phyloP scores from a whole-genome alignment of 2,113 vertebrate genomes.

The Vimba vimba region DNA sequence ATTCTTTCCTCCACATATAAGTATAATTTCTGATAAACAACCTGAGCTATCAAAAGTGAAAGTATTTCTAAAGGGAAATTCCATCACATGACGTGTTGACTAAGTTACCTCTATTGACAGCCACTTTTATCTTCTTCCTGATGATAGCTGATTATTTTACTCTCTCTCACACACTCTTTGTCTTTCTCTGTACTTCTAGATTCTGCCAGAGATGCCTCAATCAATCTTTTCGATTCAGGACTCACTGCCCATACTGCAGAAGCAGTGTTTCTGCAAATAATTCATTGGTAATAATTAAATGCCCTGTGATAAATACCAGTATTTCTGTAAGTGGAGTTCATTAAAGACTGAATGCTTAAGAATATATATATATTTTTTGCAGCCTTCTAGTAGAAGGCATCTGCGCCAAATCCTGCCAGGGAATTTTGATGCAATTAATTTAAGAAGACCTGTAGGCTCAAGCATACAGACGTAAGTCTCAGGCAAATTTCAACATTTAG shows the following conservation, averaged over 20 bases:
- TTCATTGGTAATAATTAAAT: slow-evolving; percentile 70
- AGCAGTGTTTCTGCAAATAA: slow-evolving; percentile 75
- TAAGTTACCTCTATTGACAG: not conserved
- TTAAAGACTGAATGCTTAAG: not conserved
- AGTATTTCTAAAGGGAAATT: slow-evolving; percentile 45
- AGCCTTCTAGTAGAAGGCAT: not conserved
- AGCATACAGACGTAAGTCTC: slow-evolving; percentile 36
- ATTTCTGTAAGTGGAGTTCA: not conserved
- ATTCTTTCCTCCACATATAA: not conserved
- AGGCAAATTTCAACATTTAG: not conserved
- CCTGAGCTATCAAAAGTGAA: slow-evolving; percentile 24
- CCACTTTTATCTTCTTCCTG: not conserved
- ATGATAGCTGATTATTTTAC: not conserved
- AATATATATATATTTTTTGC: not conserved
- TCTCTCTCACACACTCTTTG: not conserved
- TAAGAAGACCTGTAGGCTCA: not conserved
- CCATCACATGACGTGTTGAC: not conserved
- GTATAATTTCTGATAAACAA: not conserved
- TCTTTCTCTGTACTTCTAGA: slow-evolving; percentile 32
- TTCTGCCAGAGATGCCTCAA: slow-evolving; percentile 52
- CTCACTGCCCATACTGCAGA: slow-evolving; percentile 78
- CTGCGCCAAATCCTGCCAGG: not conserved
- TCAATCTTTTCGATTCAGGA: not conserved
- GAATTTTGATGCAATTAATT: not conserved
- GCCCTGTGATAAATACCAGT: not conserved